A percentile compares a stretch with the other conserved stretches of the same genome.
Evolutionary conservation across 2,888 invertebrate genomes (phyloP).

Genomic region (Nemoura dubitans): DNA sequence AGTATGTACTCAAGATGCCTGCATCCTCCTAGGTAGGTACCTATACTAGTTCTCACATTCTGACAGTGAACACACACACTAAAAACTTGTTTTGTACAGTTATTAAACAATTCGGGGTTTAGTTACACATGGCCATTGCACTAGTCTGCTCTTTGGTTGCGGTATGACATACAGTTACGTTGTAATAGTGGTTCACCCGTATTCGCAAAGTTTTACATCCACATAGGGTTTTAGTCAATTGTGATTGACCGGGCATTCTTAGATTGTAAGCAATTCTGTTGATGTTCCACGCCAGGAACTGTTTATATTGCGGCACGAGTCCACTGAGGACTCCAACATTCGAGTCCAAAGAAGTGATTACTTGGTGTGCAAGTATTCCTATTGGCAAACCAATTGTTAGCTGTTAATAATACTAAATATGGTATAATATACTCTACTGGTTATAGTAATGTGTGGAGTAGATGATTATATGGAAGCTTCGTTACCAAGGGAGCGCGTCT

Average conservation of each 20-base stretch:
- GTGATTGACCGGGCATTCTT: not conserved
- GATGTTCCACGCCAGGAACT: not conserved
- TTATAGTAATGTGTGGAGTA: not conserved
- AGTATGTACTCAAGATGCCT: not conserved
- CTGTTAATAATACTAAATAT: not conserved
- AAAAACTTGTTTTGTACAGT: not conserved
- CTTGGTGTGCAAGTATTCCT: not conserved
- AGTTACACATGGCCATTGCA: slow-evolving; percentile 2
- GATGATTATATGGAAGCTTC: not conserved
- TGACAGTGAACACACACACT: not conserved
- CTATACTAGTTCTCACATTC: not conserved
- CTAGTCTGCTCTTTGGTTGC: not conserved
- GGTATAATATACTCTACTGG: not conserved
- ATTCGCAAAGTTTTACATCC: not conserved
- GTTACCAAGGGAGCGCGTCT: not conserved
- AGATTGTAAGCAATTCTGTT: not conserved
- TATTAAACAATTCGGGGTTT: slow-evolving; percentile 3
- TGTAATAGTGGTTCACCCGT: not conserved
- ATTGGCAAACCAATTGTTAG: not conserved
- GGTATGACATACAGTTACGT: not conserved
- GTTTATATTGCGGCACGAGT: no score
- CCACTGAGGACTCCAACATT: no score
- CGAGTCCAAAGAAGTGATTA: not conserved
- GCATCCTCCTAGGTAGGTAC: slow-evolving; percentile 14
- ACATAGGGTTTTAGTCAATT: not conserved